Evolutionary conservation across 2,113 vertebrate genomes (phyloP).

Genomic region (Gymnarchus niloticus): DNA sequence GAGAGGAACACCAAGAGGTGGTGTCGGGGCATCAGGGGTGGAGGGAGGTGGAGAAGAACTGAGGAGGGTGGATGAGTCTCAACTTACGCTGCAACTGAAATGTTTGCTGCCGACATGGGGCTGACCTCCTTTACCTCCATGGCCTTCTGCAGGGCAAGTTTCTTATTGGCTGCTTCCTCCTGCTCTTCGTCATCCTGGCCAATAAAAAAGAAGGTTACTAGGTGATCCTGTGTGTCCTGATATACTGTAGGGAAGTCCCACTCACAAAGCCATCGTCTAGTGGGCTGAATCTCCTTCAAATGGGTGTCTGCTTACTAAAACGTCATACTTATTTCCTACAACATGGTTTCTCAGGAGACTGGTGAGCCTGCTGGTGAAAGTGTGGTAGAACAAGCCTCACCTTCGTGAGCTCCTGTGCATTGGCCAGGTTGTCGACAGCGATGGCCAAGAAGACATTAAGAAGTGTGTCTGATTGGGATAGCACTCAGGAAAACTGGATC

Average conservation of each 20-base stretch:
- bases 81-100: conserved; percentile 93
- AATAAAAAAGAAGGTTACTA: conserved; percentile 6
- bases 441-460: conserved; percentile 96
- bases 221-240: background rate
- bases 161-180: conserved; percentile 95
- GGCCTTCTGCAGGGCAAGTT: conserved; percentile 91
- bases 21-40: background rate
- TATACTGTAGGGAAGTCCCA: background rate
- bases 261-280: background rate
- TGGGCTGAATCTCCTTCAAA: background rate
- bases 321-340: background rate
- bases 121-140: conserved; percentile 97
- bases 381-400: conserved; percentile 46
- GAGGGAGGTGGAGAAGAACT: background rate
- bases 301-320: background rate
- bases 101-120: conserved; percentile 89
- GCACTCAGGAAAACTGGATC: conserved; percentile 59
- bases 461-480: conserved; percentile 72
- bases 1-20: background rate
- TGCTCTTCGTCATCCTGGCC: conserved; percentile 91
- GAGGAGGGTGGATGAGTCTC: background rate
- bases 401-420: conserved; percentile 95
- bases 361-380: background rate
- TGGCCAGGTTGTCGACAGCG: conserved; percentile 92
- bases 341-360: background rate